These are phyloP conservation scores for Cheirogaleus medius DNA, from an alignment of 2,113 vertebrate genomes.

Conservation along the genomic window DNA sequence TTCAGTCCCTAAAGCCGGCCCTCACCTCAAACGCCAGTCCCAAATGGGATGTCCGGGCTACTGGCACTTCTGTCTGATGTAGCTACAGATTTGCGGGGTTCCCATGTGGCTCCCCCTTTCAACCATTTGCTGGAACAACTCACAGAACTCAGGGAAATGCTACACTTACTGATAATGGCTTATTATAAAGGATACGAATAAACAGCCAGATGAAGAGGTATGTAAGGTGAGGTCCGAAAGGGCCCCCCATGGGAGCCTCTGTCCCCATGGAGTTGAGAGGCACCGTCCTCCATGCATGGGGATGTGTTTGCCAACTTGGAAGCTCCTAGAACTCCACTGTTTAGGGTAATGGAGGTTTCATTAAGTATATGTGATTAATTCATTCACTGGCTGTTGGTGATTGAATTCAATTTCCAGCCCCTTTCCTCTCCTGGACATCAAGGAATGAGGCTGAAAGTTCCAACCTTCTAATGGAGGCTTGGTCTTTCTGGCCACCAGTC, in stretches of 20 bases:
- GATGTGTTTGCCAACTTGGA: not conserved
- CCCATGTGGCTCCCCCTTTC: not conserved
- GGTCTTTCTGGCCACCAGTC: not conserved
- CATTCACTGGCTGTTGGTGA: not conserved
- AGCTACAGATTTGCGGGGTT: not conserved
- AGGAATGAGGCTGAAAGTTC: not conserved
- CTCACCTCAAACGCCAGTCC: not conserved
- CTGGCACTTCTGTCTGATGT: not conserved
- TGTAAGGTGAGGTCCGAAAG: not conserved
- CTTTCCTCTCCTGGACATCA: not conserved
- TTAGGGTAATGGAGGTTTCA: not conserved
- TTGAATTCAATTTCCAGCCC: not conserved
- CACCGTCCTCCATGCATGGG: too few species aligned
- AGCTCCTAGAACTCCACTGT: not conserved
- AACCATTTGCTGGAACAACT: not conserved
- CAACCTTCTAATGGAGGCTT: not conserved
- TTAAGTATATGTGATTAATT: not conserved
- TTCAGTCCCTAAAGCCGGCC: not conserved
- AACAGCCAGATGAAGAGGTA: not conserved
- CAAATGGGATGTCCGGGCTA: not conserved
- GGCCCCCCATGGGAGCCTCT: not conserved
- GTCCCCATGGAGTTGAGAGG: fast-evolving
- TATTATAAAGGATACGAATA: not conserved
- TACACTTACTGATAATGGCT: not conserved
- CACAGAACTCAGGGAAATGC: not conserved